These are phyloP conservation scores for Marronus borbonicus DNA, from an alignment of 2,888 invertebrate genomes.

Conservation along the genomic window DNA sequence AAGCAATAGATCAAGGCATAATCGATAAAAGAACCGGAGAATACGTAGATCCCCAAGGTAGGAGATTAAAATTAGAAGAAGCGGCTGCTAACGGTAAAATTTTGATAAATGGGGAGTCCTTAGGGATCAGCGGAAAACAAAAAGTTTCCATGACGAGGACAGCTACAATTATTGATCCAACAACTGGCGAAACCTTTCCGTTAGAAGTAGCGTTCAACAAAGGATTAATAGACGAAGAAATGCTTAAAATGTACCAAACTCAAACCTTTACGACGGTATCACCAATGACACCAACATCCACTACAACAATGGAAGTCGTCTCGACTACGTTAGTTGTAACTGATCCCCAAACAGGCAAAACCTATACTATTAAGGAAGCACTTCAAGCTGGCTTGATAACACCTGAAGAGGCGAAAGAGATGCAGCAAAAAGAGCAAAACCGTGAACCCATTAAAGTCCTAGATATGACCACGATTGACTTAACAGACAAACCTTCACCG, in stretches of 20 bases:
- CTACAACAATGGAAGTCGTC: constrained; percentile 21
- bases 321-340: constrained; percentile 64
- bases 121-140: constrained; percentile 79
- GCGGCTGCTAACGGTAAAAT: constrained; percentile 86
- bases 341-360: constrained; percentile 71
- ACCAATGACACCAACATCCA: constrained; percentile 48
- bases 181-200: constrained; percentile 85
- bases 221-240: constrained; percentile 78
- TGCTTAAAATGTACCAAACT: constrained; percentile 73
- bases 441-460: constrained; percentile 59
- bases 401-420: constrained; percentile 55
- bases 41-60: constrained; percentile 78
- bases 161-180: constrained; percentile 83
- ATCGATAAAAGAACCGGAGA: constrained; percentile 81
- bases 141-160: constrained; percentile 73
- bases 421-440: constrained; percentile 61
- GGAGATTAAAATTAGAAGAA: constrained; percentile 79
- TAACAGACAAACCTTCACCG: constrained; percentile 67
- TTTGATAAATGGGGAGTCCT: constrained; percentile 82
- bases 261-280: constrained; percentile 66
- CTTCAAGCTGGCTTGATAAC: constrained; percentile 65
- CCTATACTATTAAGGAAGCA: constrained; percentile 67
- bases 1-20: constrained; percentile 84
- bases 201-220: constrained; percentile 86
- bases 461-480: constrained; percentile 65